Percentiles rank a stretch among this genome's conserved stretches.
phyloP scores from a whole-genome alignment of 2,888 invertebrate species.

The Melikaiella ostensackeni region DNA sequence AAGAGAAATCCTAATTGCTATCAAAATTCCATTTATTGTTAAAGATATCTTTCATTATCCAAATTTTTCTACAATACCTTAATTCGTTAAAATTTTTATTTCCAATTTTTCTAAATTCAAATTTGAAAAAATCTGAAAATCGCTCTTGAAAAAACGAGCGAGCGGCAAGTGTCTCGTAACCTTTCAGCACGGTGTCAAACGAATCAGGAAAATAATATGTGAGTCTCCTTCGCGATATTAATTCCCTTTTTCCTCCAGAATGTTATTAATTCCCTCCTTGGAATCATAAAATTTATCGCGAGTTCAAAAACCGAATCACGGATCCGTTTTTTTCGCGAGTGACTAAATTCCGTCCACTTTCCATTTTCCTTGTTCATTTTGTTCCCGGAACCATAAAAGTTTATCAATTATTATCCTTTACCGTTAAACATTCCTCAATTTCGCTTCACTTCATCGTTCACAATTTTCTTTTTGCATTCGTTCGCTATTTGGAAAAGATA shows the following conservation, averaged over 20 bases:
- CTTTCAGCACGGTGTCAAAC: neutral
- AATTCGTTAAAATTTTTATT: too few relatives aligned
- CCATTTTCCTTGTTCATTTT: neutral
- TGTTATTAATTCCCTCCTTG: neutral
- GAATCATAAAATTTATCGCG: neutral
- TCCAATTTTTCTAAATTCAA: neutral
- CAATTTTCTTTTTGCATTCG: neutral
- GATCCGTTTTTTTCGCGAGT: neutral
- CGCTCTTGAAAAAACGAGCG: neutral
- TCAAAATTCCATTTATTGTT: too few relatives aligned
- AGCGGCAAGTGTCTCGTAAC: slow-evolving; percentile 1
- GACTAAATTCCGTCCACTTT: neutral
- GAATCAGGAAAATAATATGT: neutral
- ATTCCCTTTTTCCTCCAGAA: neutral
- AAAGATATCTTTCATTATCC: too few relatives aligned
- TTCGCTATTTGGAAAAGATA: neutral
- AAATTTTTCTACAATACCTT: too few relatives aligned
- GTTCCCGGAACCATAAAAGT: neutral
- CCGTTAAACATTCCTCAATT: neutral
- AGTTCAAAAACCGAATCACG: neutral
- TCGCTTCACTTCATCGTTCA: neutral
- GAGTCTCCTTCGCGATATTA: neutral
- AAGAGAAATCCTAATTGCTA: too few relatives aligned
- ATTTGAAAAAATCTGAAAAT: neutral
- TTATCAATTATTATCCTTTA: neutral